Evolutionary conservation across 1,140 invertebrate genomes (phyloP), one percentile per base, ranked within the genome.

Genomic region (Planococcus citri): DNA sequence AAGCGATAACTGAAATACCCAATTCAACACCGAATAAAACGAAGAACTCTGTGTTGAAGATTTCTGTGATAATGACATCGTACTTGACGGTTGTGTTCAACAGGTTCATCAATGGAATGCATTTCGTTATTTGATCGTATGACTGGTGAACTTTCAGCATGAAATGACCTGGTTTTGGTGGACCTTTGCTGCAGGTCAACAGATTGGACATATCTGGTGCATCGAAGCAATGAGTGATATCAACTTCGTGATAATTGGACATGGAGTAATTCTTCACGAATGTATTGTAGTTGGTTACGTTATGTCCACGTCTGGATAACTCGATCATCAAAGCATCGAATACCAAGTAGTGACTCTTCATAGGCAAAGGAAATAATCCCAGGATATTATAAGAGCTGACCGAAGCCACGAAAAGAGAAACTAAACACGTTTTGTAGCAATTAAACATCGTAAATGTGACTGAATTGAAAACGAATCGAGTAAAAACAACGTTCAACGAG

Each of bases 1-100:
- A 71, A 0, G 80, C 78, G 2, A 90, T 83, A 3, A 84, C 79
- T 0, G 87, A 87, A 10, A 72, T 61, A n/a, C 72, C 70, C 38
- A 72, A 71, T 33, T 70, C 73, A 70, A 78, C 72, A 0, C 75
- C 76, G 37, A 80, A 75, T 1, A 71, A 71, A 8, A 74, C 25
- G 29, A 70, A 72, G 0, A 71, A 60, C 33, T 75, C 74, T 0
- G 38, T 72, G 20, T 73, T 71, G 60, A 77, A 77, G 21, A 74
- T 70, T 68, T 76, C 75, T 0, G 73, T 72, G 6, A 78, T 68
- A 1, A 78, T 69, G 9, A 78, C 60, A 72, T 79, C 77, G 69
- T 73, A 78, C 21, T 71, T 71, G n/a, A 20, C 17, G 6, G 6
- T n/a, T 9, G 41, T 17, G 17, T 25, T 24, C 22, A 24, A 64